These are phyloP conservation scores for Syrrhaptes paradoxus DNA, from an alignment of 2,113 vertebrate species.

Conservation along the genomic window DNA sequence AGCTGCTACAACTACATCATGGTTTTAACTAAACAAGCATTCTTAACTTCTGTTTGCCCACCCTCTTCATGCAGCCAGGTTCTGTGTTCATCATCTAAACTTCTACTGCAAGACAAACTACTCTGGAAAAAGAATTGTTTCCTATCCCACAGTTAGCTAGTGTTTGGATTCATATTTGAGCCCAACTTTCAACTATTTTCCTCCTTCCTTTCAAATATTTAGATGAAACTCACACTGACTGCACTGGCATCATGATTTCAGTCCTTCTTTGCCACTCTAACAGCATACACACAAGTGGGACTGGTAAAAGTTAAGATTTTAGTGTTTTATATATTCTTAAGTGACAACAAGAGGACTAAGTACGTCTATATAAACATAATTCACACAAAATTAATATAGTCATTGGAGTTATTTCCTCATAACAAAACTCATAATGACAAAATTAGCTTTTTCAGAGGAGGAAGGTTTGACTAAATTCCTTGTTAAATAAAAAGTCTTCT, in stretches of 20 bases:
- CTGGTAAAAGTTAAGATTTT: background rate
- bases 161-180: background rate
- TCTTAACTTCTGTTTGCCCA: background rate
- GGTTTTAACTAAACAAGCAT: background rate
- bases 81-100: background rate
- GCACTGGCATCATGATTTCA: background rate
- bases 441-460: background rate
- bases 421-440: background rate
- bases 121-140: background rate
- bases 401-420: background rate
- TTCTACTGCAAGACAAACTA: background rate
- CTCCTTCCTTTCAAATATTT: background rate
- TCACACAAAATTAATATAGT: background rate
- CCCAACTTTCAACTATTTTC: background rate
- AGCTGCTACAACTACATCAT: background rate
- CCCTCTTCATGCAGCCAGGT: background rate
- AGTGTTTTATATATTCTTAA: background rate
- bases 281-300: background rate
- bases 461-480: background rate
- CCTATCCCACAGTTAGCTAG: background rate
- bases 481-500: background rate
- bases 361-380: background rate
- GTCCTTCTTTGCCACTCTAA: background rate
- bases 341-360: background rate
- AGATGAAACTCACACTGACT: background rate